phyloP scores from a whole-genome alignment of 2,888 invertebrate genomes.

The Anoncus sp. region DNA sequence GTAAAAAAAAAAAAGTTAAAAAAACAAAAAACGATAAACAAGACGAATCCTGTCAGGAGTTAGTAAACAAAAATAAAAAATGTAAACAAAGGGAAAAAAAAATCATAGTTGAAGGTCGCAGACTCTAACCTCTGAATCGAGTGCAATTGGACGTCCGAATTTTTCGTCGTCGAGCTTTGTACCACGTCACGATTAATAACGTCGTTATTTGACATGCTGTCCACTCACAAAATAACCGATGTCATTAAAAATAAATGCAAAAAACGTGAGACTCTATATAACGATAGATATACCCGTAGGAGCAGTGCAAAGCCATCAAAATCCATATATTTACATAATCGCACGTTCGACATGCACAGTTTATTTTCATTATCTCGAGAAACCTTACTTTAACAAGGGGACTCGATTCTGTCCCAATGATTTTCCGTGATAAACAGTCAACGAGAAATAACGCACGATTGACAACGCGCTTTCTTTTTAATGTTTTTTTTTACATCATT shows the following conservation, averaged over 20 bases:
- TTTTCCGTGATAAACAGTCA: neutral
- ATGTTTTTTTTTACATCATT: constrained; percentile 9
- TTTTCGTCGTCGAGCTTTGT: neutral
- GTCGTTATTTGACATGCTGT: constrained; percentile 19
- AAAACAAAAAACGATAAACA: neutral
- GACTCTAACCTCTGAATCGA: constrained; percentile 38
- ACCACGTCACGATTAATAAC: neutral
- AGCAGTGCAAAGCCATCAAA: neutral
- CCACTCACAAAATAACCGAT: neutral
- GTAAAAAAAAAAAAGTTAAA: neutral
- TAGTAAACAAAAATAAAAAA: neutral
- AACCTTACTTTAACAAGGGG: constrained; percentile 22
- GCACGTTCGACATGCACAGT: constrained; percentile 29
- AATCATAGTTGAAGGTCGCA: constrained; percentile 1
- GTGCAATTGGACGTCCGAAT: constrained; percentile 1
- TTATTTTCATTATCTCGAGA: constrained; percentile 2
- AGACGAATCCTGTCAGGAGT: neutral
- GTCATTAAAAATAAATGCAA: constrained; percentile 3
- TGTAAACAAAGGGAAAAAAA: constrained; percentile 22
- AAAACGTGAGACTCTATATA: neutral
- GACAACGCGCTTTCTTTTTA: too few relatives aligned
- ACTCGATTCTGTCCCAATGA: neutral
- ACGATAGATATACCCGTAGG: neutral
- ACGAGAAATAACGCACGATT: neutral
- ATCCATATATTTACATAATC: too few relatives aligned